Evolutionary conservation across 1,140 invertebrate species (phyloP), one percentile per base, ranked within the genome.

Genomic region (Drosophila ficusphila): DNA sequence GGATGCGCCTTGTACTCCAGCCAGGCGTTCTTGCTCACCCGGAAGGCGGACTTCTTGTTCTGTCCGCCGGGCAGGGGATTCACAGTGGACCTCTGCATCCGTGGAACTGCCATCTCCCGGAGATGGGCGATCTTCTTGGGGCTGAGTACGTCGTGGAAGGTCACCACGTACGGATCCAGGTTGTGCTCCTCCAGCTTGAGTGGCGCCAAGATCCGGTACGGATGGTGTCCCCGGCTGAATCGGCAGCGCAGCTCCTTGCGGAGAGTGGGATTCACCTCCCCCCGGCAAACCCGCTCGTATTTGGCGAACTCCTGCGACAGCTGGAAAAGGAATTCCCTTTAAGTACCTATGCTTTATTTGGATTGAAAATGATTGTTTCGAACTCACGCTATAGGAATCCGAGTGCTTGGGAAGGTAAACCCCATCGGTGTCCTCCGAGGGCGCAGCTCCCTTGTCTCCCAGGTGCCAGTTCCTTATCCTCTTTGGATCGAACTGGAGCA

Each of bases 1-100:
- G 94, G 91, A 82, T 98, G 94, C 78, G 98, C 97, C 14, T 95
- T 92, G 79, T 96, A 96, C 76, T 95, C 95, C 21, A 99, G 92
- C 98, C 98, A 99, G 2, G 97, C 96, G 74, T 97, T 98, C 93
- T 99, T 99, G 91, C 97, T 99, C 83, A 99, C 99, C 67, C 99
- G 94, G 92, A 99, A 99, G 73, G 95, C 94, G 1, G 98, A 90
- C 36, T 76, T 88, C 11, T 61, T 62, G 11, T 48, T 48, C 5
- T 72, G 57, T 0, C 98, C 41, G 94, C 95, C 92, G 97, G 97
- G 65, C 47, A 69, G 42, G 7, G 68, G 61, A 42, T 99, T 98
- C 3, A 99, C 98, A 0, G 98, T 99, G 1, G 90, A 91, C 1
- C 90, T 68, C 86, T 92, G 92, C 93, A 98, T 97, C 88, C 94